A percentile compares a stretch with the other conserved stretches of the same genome.
These are phyloP conservation scores for Pachliopta kotzebuea DNA, from an alignment of 2,888 invertebrate genomes.

Conservation along the genomic window DNA sequence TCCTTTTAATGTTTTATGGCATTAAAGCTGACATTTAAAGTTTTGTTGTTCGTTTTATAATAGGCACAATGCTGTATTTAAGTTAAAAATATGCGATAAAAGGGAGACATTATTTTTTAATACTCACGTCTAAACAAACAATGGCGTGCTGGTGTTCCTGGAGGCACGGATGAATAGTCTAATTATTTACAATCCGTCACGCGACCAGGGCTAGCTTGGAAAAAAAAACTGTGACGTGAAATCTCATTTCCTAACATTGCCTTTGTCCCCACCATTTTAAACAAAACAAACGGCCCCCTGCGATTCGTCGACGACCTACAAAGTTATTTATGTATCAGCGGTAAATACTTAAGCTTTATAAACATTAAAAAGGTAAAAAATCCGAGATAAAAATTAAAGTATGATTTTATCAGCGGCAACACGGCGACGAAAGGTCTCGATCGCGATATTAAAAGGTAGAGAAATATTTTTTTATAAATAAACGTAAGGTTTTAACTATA, in stretches of 20 bases:
- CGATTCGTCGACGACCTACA: slow-evolving; percentile 31
- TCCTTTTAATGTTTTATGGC: neutral
- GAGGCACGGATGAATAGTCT: slow-evolving; percentile 69
- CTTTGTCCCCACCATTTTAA: slow-evolving; percentile 59
- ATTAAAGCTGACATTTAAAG: neutral
- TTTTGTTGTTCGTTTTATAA: neutral
- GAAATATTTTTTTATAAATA: slow-evolving; percentile 25
- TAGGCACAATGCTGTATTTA: slow-evolving; percentile 8
- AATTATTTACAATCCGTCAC: slow-evolving; percentile 79
- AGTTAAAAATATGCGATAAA: slow-evolving; percentile 30
- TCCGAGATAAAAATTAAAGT: slow-evolving; percentile 26
- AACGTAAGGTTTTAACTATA: slow-evolving; percentile 31
- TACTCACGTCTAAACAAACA: slow-evolving; percentile 62
- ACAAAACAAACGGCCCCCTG: slow-evolving; percentile 56
- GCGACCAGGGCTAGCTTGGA: slow-evolving; percentile 57
- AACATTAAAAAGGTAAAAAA: slow-evolving; percentile 18
- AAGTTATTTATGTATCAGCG: slow-evolving; percentile 13
- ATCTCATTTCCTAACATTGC: slow-evolving; percentile 75
- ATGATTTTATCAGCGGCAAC: slow-evolving; percentile 24
- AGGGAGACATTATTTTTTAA: slow-evolving; percentile 61
- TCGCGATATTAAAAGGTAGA: slow-evolving; percentile 23
- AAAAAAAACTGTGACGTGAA: slow-evolving; percentile 75
- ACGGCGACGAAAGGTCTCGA: slow-evolving; percentile 26
- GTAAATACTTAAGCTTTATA: slow-evolving; percentile 13
- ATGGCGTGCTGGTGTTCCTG: slow-evolving; percentile 55